Evolutionary conservation across 2,113 vertebrate species (phyloP).

Genomic region (Oncorhynchus tshawytscha): DNA sequence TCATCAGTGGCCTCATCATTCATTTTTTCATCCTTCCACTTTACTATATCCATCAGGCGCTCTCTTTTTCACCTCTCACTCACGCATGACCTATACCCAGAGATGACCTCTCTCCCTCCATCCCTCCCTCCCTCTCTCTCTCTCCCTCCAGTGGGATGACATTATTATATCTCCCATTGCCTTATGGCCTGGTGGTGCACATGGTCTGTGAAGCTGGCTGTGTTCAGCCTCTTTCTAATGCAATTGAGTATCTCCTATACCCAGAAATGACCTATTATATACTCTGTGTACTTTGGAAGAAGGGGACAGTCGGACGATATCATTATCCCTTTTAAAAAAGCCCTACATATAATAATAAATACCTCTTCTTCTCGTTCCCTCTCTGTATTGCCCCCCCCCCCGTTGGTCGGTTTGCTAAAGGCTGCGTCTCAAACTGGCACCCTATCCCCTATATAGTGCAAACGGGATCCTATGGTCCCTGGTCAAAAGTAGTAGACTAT

Average conservation of each 20-base stretch:
- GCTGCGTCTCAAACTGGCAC: no score
- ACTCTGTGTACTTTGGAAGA: conserved; percentile 49
- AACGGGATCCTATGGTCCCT: no score
- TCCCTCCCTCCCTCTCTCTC: neutral
- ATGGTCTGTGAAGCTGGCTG: conserved; percentile 40
- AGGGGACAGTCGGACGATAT: conserved; percentile 40
- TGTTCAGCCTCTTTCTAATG: conserved; percentile 48
- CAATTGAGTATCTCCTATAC: conserved; percentile 48
- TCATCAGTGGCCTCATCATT: no score
- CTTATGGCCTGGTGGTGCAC: conserved; percentile 36
- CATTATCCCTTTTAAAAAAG: conserved; percentile 44
- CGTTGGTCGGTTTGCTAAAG: conserved; percentile 37
- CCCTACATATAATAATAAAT: conserved; percentile 57
- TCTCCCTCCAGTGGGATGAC: neutral
- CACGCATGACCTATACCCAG: conserved; percentile 35
- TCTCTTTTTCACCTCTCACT: no score
- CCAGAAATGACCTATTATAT: conserved; percentile 44
- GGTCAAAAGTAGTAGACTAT: no score
- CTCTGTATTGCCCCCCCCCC: conserved; percentile 31
- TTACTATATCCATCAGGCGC: no score
- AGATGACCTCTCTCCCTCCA: conserved; percentile 36
- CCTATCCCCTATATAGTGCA: no score
- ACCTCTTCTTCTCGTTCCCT: conserved; percentile 31
- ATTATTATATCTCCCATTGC: conserved; percentile 27
- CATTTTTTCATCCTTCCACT: no score